phyloP scores from a whole-genome alignment of 2,113 vertebrate species.

The Saccopteryx bilineata region DNA sequence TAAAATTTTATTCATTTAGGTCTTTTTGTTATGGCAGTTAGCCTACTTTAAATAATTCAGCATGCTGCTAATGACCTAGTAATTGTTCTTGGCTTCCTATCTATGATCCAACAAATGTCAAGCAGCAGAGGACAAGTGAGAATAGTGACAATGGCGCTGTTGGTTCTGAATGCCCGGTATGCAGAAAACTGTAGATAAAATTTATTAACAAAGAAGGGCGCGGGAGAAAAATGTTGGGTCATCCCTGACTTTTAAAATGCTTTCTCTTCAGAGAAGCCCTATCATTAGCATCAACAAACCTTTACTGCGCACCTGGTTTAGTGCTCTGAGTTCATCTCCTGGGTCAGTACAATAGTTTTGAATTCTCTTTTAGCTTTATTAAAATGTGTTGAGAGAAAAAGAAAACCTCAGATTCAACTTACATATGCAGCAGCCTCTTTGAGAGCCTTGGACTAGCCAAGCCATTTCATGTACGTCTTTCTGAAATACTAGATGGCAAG shows the following conservation, averaged over 20 bases:
- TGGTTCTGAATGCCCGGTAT: neutral
- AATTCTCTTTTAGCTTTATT: constrained; percentile 21
- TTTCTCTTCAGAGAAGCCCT: constrained; percentile 54
- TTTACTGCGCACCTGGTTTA: constrained; percentile 49
- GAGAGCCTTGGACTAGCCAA: neutral
- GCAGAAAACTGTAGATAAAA: neutral
- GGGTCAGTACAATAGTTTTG: constrained; percentile 37
- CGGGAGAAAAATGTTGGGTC: constrained; percentile 11
- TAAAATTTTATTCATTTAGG: neutral
- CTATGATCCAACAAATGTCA: constrained; percentile 22
- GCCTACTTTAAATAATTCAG: neutral
- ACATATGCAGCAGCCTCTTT: neutral
- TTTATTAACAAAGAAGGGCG: neutral
- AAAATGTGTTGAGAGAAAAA: constrained; percentile 49
- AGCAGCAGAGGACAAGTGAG: neutral
- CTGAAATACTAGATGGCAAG: constrained; percentile 29
- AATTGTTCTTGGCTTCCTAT: neutral
- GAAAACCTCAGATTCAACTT: neutral
- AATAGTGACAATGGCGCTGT: neutral
- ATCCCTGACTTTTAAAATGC: constrained; percentile 57
- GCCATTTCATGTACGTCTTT: neutral
- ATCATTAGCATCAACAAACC: constrained; percentile 36
- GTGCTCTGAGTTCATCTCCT: constrained; percentile 51
- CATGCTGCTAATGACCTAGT: neutral
- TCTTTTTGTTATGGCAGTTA: neutral